A percentile compares a stretch with the other conserved stretches of the same genome.
Conservation (phyloP, 1,140 invertebrate genomes). For the Homarus americanus region DNA sequence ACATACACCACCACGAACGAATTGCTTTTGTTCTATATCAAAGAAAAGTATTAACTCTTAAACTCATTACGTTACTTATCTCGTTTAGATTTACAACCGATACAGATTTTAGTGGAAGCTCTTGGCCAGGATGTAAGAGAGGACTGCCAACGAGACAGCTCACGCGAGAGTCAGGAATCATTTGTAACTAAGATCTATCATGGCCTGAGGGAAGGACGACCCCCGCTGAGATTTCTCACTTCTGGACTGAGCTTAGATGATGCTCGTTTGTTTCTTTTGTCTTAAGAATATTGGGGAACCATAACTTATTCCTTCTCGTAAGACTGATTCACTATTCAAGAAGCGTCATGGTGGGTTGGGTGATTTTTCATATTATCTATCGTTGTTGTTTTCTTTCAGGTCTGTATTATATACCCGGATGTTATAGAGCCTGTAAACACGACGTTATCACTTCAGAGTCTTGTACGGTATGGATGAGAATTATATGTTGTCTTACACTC, state of each 20-base stretch:
- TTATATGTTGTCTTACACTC: too few relatives aligned
- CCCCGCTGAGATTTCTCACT: constrained; percentile 52
- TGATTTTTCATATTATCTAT: neutral
- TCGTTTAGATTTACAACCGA: neutral
- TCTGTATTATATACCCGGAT: too few relatives aligned
- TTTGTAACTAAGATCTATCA: constrained; percentile 46
- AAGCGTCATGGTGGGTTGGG: neutral
- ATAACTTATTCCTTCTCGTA: neutral
- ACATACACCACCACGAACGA: too few relatives aligned
- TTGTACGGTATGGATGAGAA: too few relatives aligned
- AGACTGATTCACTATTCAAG: neutral
- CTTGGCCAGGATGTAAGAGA: neutral
- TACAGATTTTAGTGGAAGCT: neutral
- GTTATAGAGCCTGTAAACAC: too few relatives aligned
- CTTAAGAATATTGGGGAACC: neutral
- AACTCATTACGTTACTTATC: neutral
- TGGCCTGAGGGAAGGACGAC: neutral
- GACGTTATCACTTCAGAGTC: too few relatives aligned
- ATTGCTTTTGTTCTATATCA: too few relatives aligned
- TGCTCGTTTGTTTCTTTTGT: constrained; percentile 1
- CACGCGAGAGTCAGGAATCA: constrained; percentile 12
- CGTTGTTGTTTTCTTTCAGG: too few relatives aligned
- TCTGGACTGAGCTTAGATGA: neutral
- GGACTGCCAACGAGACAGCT: neutral
- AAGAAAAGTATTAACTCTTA: too few relatives aligned